Evolutionary conservation across 2,797 vertebrate genomes (phyloP), one percentile per base, ranked within the genome.

Genomic region (Sebastes cheni): DNA sequence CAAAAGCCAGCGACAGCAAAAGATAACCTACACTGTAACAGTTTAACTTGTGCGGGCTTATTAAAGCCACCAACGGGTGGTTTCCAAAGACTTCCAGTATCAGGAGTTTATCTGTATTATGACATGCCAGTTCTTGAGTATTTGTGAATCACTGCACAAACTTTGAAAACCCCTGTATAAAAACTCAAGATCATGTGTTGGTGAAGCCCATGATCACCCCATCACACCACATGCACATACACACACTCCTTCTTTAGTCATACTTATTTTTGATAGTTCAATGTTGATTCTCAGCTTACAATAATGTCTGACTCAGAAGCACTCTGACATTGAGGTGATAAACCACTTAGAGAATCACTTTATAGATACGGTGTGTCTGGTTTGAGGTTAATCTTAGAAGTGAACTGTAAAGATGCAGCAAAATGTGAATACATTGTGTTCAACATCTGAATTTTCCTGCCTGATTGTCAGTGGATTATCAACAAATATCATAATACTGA

Each of bases 1-100:
- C 74, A 79, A 74, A 77, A 70, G 59, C 14, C 22, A 32, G 64
- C 13, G 27, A 59, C 65, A 77, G 61, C 55, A 42, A 39, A 82
- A 82, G 65, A 72, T 56, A 75, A 70, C 16, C 0, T 36, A 18
- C 30, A 67, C 29, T 25, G n/a, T 3, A 67, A 46, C 30, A 18
- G 12, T 76, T 75, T 69, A 30, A 74, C 30, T 65, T 58, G 20
- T 72, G 22, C 25, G 20, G 4, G 23, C 23, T 69, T 61, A 71
- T 29, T 42, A 70, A 61, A 72, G 29, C 20, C 67, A 58, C 18
- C 11, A n/a, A 64, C 30, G 16, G 54, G n/a, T 59, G 22, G 50
- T 72, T 81, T 77, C 3, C 4, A 71, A 11, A 29, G 12, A 30
- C 32, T 9, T 16, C n/a, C 27, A 34, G 8, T 22, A 25, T 30